Base-by-base conservation (phyloP, 2,797 vertebrate species). In the Percopsis omiscomaycus region DNA sequence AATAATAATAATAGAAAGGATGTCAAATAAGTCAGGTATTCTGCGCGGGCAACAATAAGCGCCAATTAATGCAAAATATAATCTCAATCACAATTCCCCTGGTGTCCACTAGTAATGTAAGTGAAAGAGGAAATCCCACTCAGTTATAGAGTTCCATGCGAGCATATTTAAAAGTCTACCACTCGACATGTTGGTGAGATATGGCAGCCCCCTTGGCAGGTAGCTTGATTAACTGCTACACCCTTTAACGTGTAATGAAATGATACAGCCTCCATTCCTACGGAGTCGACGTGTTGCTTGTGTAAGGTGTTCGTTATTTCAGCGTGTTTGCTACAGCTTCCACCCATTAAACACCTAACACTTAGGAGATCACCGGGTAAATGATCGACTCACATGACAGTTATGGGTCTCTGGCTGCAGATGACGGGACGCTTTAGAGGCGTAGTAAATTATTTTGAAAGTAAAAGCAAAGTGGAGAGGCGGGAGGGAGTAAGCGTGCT, bases 361-460 rank as follows among this genome's bases (percentile, higher is more conserved):
- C 91, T 90, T 90, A 90, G 88, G 89, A 91, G 89, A 92, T 91
- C 88, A 81, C 77, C 64, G 85, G 82, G 88, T 93, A 93, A 93
- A 94, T 92, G 92, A 93, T 92, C 84, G 89, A 92, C 90, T 92
- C 84, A 75, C 74, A 78, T 89, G 91, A 93, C 92, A 92, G 92
- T 93, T 93, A 93, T 92, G 88, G 90, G 90, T 92, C 90, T 92
- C 89, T 68, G 89, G 89, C 89, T 90, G 90, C 89, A 85, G 90
- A 90, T 92, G 91, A 92, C 89, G 73, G 91, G 83, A 72, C 73
- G 83, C 89, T 93, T 92, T 93, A 92, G 90, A 92, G 88, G 82
- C 27, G 85, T 89, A 70, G 86, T 93, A 93, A 93, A 93, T 93
- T 93, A 92, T 88, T 89, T 89, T 89, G 89, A 92, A 92, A 92